Evolutionary conservation across 2,888 invertebrate species (phyloP), one percentile per base, ranked within the genome.

Genomic region (Scaptomyza cyrtandrae): DNA sequence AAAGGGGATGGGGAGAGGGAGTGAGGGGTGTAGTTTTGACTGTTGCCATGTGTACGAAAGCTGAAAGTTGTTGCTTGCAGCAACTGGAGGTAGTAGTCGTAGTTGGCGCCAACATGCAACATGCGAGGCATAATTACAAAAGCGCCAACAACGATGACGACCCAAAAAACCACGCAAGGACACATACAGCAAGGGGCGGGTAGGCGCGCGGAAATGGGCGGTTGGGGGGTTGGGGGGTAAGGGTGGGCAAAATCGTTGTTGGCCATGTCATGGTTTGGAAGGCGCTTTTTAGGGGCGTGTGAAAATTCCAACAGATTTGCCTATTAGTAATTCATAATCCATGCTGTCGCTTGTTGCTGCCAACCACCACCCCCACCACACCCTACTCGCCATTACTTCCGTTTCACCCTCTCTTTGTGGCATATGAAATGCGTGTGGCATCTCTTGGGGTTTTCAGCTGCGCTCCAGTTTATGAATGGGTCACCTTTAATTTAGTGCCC

Each of bases 251-350:
- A 24, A 24, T 24, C 24, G 29, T 35, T 35, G 14, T 27, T 52
- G 52, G 67, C n/a, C 60, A 16, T 41, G 39, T 61, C 55, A 52
- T 60, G 16, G 16, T 60, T 44, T 14, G n/a, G 31, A 48, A 64
- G 56, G 52, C 45, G 79, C 57, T 74, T 57, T 74, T 57, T n/a
- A n/a, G 66, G 61, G 64, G 71, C 84, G 86, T 88, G 86, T 70
- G 77, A 83, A 83, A 82, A 83, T 86, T 86, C 71, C 80, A 76
- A 62, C 88, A 83, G 71, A 67, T 71, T 75, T 71, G 83, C 76
- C 83, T 65, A 86, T 83, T 88, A 88, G 75, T 86, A 88, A 83
- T 83, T 83, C 83, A 83, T 88, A 83, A 86, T 82, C 75, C 68
- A 78, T 48, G 84, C 58, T 60, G 54, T 58, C 52, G 48, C 37